These are phyloP conservation scores for Mionectes macconnelli DNA, from an alignment of 2,113 vertebrate genomes.

Conservation along the genomic window DNA sequence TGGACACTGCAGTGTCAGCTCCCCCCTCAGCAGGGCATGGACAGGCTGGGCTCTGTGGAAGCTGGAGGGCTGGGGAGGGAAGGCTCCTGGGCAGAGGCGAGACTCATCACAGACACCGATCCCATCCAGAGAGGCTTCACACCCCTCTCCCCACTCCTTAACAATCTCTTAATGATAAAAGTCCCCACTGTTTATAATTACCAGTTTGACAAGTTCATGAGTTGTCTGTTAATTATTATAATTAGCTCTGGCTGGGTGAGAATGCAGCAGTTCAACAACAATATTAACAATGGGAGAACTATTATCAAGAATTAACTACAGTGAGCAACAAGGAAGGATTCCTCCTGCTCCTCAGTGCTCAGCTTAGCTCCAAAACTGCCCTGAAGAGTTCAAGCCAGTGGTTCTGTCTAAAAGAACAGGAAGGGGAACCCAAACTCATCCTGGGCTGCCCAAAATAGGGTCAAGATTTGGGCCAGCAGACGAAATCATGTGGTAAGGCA, in stretches of 20 bases:
- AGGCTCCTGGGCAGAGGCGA: not conserved
- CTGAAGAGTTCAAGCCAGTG: not conserved
- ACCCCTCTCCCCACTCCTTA: not conserved
- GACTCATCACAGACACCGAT: not conserved
- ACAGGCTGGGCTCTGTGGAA: rapidly evolving
- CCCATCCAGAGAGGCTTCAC: not conserved
- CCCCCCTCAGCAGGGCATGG: not conserved
- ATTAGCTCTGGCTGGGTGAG: slow-evolving; percentile 76
- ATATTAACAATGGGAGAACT: slow-evolving; percentile 72
- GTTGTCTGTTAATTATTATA: slow-evolving; percentile 84
- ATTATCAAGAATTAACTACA: slow-evolving; percentile 38
- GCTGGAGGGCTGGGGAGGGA: not conserved
- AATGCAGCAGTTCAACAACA: slow-evolving; percentile 75
- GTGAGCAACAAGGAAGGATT: slow-evolving; percentile 2
- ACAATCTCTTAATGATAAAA: slow-evolving; percentile 72
- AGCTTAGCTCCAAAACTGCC: not conserved
- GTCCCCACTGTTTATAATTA: slow-evolving; percentile 79
- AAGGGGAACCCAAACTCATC: not conserved
- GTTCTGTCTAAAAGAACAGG: not conserved
- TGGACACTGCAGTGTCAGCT: rapidly evolving
- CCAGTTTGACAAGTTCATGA: slow-evolving; percentile 83
- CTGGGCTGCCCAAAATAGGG: not conserved
- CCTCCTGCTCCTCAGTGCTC: not conserved
- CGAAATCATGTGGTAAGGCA: rapidly evolving
- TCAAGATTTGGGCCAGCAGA: not conserved